phyloP scores from a whole-genome alignment of 2,797 vertebrate genomes.

The Helarctos malayanus region DNA sequence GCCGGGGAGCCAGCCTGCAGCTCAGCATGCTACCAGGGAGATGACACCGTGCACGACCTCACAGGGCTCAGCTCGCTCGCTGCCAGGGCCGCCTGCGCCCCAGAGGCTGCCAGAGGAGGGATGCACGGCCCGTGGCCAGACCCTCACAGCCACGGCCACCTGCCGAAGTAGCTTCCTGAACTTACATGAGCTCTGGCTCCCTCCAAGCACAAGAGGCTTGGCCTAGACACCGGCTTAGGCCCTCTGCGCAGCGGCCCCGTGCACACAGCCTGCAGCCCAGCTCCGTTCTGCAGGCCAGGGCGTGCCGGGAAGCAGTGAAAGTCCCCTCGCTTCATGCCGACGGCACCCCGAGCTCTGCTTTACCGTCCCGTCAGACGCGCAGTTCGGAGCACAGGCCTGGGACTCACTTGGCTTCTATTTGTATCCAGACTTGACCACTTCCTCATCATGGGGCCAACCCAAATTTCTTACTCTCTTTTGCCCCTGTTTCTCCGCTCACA shows the following conservation, averaged over 20 bases:
- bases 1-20: not conserved
- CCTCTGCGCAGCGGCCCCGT: not conserved
- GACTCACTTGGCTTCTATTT: not conserved
- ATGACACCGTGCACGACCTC: not conserved
- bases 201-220: not conserved
- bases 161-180: not conserved
- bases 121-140: not conserved
- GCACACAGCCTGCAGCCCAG: not conserved
- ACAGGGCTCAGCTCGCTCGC: accelerated
- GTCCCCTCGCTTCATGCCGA: not conserved
- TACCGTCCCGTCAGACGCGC: not conserved
- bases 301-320: not conserved
- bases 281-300: accelerated
- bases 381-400: not conserved
- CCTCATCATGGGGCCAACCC: not conserved
- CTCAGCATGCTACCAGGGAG: not conserved
- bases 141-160: not conserved
- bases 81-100: not conserved
- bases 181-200: not conserved
- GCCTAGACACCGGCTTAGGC: not conserved
- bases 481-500: conserved; percentile 12
- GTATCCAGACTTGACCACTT: not conserved
- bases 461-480: not conserved
- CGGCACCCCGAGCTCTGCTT: not conserved
- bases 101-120: not conserved